Conservation (phyloP, 1,140 invertebrate genomes). For the Macrotrachela quadricornifera region DNA sequence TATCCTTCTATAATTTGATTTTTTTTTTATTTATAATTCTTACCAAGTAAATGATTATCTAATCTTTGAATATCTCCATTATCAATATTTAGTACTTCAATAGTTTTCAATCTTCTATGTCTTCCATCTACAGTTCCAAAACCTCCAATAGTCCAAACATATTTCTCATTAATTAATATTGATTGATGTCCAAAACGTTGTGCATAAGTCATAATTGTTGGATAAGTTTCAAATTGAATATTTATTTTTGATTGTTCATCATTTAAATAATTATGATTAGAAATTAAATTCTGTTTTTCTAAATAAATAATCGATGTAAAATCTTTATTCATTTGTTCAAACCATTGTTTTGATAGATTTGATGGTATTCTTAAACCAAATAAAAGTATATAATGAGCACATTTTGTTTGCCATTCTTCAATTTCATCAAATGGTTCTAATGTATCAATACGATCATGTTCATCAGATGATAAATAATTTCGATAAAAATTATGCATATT, state of each 20-base stretch:
- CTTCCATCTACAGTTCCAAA: slow-evolving; percentile 23
- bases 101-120: slow-evolving; percentile 19
- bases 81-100: slow-evolving; percentile 13
- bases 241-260: too few relatives aligned
- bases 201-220: too few relatives aligned
- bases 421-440: slow-evolving; percentile 38
- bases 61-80: too few relatives aligned
- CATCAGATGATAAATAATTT: slow-evolving; percentile 16
- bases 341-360: too few relatives aligned
- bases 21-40: too few relatives aligned
- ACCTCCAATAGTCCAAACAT: slow-evolving; percentile 15
- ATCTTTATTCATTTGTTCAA: background rate
- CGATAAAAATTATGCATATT: slow-evolving; percentile 32
- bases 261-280: too few relatives aligned
- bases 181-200: slow-evolving; percentile 9
- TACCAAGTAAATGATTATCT: too few relatives aligned
- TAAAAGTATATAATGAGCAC: slow-evolving; percentile 34
- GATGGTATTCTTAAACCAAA: too few relatives aligned
- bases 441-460: slow-evolving; percentile 22
- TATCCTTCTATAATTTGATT: too few relatives aligned
- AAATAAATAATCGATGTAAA: background rate
- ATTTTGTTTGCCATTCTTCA: slow-evolving; percentile 36
- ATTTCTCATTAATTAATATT: background rate
- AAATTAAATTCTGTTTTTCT: background rate
- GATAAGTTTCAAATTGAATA: too few relatives aligned